These are phyloP conservation scores for Griposia aprilina DNA, from an alignment of 2,888 invertebrate genomes.

Conservation along the genomic window DNA sequence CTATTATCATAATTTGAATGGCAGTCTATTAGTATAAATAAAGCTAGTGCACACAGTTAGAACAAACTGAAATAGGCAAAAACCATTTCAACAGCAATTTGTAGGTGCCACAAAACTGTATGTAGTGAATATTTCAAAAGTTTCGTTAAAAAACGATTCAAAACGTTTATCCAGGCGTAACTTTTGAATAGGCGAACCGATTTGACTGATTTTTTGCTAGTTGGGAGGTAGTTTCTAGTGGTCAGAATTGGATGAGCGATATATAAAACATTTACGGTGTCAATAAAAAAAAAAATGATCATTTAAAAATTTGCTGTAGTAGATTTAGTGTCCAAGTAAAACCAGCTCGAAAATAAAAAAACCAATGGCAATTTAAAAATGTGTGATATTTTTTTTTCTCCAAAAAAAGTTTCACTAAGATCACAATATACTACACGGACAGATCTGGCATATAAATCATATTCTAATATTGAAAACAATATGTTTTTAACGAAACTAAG, in stretches of 20 bases:
- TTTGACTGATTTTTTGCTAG: slow-evolving; percentile 60
- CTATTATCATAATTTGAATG: background rate
- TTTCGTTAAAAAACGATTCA: slow-evolving; percentile 69
- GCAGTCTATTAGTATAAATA: slow-evolving; percentile 2
- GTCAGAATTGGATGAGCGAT: slow-evolving; percentile 32
- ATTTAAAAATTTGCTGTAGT: background rate
- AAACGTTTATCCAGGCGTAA: slow-evolving; percentile 71
- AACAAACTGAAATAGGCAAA: slow-evolving; percentile 50
- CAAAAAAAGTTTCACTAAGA: no score
- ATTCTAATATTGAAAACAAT: background rate
- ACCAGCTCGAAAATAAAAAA: background rate
- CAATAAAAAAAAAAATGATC: background rate
- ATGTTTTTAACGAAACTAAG: slow-evolving; percentile 1
- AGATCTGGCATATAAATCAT: background rate
- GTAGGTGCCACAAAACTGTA: slow-evolving; percentile 57
- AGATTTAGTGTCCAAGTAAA: background rate
- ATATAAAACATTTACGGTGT: background rate
- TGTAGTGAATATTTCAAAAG: slow-evolving; percentile 64
- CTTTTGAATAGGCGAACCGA: slow-evolving; percentile 66
- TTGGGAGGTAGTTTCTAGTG: slow-evolving; percentile 46
- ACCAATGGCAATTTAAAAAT: background rate
- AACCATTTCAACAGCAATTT: slow-evolving; percentile 63
- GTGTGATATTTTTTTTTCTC: no score
- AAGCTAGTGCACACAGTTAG: slow-evolving; percentile 20
- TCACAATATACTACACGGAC: background rate